Evolutionary conservation across 2,888 invertebrate species (phyloP).

Genomic region (Spicauda simplicius): DNA sequence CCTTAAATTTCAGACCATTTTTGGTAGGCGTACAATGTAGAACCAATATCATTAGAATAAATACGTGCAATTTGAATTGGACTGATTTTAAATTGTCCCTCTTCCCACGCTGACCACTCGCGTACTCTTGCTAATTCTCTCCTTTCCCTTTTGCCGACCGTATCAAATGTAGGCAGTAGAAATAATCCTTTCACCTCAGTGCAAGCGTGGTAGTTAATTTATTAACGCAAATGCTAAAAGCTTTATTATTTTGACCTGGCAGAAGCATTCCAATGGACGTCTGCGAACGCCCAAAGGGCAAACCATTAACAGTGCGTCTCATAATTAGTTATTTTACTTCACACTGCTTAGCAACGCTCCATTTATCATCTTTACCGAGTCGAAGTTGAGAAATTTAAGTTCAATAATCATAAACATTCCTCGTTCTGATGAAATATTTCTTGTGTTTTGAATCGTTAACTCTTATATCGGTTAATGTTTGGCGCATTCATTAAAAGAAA

Average conservation of each 20-base stretch:
- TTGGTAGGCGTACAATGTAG: slow-evolving; percentile 26
- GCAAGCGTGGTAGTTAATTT: slow-evolving; percentile 5
- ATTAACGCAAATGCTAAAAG: slow-evolving; percentile 9
- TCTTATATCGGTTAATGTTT: too few relatives aligned
- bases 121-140: slow-evolving; percentile 47
- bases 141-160: slow-evolving; percentile 52
- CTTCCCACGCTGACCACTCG: slow-evolving; percentile 45
- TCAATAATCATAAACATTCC: slow-evolving; percentile 13
- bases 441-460: neutral
- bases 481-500: too few relatives aligned
- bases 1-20: slow-evolving; percentile 12
- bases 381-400: slow-evolving; percentile 15
- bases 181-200: slow-evolving; percentile 46
- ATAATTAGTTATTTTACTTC: slow-evolving; percentile 13
- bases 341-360: neutral
- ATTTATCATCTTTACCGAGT: slow-evolving; percentile 9
- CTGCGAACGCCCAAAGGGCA: neutral
- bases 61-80: slow-evolving; percentile 25
- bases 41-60: slow-evolving; percentile 24
- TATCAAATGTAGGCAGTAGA: slow-evolving; percentile 43
- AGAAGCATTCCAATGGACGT: neutral
- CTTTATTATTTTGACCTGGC: slow-evolving; percentile 8
- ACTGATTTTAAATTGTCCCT: slow-evolving; percentile 42
- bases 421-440: neutral
- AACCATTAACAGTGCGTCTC: slow-evolving; percentile 16